These are phyloP conservation scores for Eubasilissa regina DNA, from an alignment of 1,140 invertebrate species.

Conservation along the genomic window DNA sequence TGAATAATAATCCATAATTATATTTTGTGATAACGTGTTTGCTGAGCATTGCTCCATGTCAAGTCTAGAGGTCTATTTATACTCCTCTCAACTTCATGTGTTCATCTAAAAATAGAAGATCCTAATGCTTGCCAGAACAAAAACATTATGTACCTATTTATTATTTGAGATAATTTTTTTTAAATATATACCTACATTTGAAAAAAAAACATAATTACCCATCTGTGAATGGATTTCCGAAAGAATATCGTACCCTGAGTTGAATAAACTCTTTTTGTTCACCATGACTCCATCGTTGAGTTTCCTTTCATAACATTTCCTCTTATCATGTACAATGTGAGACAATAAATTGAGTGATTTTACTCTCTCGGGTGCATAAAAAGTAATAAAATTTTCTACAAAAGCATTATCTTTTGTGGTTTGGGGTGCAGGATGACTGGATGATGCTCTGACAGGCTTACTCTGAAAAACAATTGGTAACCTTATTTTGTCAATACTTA, in stretches of 20 bases:
- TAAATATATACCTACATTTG: too few relatives aligned
- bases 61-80: constrained; percentile 32
- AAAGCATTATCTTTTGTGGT: too few relatives aligned
- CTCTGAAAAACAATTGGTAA: too few relatives aligned
- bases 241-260: neutral
- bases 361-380: constrained; percentile 11
- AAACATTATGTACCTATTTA: neutral
- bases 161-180: too few relatives aligned
- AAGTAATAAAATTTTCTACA: neutral
- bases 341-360: constrained; percentile 43
- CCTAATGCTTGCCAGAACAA: constrained; percentile 48
- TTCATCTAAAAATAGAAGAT: constrained; percentile 43
- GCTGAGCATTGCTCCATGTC: constrained; percentile 40
- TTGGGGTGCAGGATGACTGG: too few relatives aligned
- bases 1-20: constrained; percentile 58
- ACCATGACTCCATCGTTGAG: constrained; percentile 30
- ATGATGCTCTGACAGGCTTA: too few relatives aligned
- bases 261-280: constrained; percentile 28
- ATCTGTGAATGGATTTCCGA: constrained; percentile 9
- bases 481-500: too few relatives aligned
- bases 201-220: constrained; percentile 22
- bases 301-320: constrained; percentile 7
- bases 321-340: constrained; percentile 44
- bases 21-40: constrained; percentile 43
- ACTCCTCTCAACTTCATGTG: constrained; percentile 34